A percentile compares a stretch with the other conserved stretches of the same genome.
Evolutionary conservation across 2,113 vertebrate genomes (phyloP).

Genomic region (Pungitius pungitius): DNA sequence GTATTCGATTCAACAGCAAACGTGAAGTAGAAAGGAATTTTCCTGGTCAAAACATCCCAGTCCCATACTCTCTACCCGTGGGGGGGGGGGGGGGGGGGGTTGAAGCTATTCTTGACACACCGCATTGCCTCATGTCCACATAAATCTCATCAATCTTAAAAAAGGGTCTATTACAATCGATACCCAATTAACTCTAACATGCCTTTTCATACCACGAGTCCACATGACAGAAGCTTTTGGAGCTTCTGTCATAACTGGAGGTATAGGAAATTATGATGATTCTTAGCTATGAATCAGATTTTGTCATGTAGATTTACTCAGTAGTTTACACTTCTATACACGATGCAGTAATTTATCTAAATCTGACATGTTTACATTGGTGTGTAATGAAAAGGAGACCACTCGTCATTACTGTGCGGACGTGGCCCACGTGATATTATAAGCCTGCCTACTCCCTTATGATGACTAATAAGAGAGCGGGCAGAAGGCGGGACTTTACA

Average conservation of each 20-base stretch:
- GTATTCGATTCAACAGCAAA: background rate
- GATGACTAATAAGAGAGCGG: conserved; percentile 33
- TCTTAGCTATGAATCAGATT: background rate
- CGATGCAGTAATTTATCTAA: background rate
- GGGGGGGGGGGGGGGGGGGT: too few species aligned
- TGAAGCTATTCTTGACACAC: background rate
- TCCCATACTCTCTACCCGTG: background rate
- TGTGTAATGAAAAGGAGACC: conserved; percentile 13
- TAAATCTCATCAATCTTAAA: background rate
- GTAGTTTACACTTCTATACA: background rate
- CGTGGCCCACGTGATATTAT: conserved; percentile 37
- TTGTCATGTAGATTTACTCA: background rate
- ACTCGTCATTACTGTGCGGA: background rate
- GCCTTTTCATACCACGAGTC: background rate
- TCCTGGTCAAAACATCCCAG: background rate
- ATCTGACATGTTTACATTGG: conserved; percentile 27
- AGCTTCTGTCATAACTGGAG: background rate
- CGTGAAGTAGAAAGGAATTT: background rate
- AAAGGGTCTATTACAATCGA: background rate
- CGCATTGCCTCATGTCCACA: background rate
- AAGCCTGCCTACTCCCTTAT: background rate
- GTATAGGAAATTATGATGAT: background rate
- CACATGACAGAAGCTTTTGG: background rate
- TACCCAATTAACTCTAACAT: background rate
- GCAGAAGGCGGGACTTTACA: conserved; percentile 10